Base-by-base conservation (phyloP, 2,113 vertebrate genomes). In the Sigmodon hispidus region DNA sequence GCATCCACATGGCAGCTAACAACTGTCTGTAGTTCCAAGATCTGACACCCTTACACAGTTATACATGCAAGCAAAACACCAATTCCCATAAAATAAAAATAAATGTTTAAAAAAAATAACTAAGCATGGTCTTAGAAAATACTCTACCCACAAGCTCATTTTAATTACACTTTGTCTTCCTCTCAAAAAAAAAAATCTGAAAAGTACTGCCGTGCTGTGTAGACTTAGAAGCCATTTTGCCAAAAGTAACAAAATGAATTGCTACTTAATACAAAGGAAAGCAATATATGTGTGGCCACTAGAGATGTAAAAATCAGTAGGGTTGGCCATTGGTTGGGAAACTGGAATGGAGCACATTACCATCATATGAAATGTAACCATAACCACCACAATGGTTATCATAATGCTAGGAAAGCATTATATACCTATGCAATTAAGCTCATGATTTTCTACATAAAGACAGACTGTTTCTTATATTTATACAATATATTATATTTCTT, bases 231-330 rank as follows among this genome's bases (percentile, higher is more conserved):
- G n/a, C 26, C 31, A 81, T 69, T 95, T 87, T 85, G 24, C 21
- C 31, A 90, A 87, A 94, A 88, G 92, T 50, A 76, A 77, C 50
- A 90, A 75, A 69, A 73, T 57, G 40, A 80, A n/a, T n/a, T 43
- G 43, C 13, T 48, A 40, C 24, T 48, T 84, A 85, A 57, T 26
- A 15, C 12, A 13, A 34, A 69, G n/a, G 13, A 11, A 75, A 7
- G 29, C 13, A 4, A 3, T 4, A 7, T 55, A 7, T 55, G 63
- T 40, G 12, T 9, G 2, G 69, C 16, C 72, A 63, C 31, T 5
- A 16, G 43, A 29, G 34, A 67, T 48, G 59, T 36, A 3, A 12
- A 90, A 63, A 52, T 55, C 45, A 75, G 48, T 24, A 81, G 52
- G 50, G 84, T 19, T 72, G 26, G 29, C 9, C 22, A 21, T 84